phyloP scores from a whole-genome alignment of 2,797 vertebrate genomes.

The Peromyscus nudipes region DNA sequence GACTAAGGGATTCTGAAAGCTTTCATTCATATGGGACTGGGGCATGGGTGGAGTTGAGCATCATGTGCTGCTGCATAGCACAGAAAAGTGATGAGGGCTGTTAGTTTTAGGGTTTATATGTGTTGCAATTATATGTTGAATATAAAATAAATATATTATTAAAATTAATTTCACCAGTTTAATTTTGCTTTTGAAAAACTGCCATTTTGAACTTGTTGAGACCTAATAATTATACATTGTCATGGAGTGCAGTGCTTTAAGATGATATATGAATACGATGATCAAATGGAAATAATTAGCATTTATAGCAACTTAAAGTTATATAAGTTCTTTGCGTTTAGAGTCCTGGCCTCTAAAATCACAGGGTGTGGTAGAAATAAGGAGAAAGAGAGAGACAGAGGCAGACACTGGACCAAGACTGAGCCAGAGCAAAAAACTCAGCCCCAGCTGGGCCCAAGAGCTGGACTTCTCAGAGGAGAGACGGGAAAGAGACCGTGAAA shows the following conservation, averaged over 20 bases:
- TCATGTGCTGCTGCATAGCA: not conserved
- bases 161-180: slow-evolving; percentile 25
- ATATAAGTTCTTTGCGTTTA: not conserved
- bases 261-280: not conserved
- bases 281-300: not conserved
- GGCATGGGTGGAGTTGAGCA: not conserved
- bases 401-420: not conserved
- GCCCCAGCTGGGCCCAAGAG: not conserved
- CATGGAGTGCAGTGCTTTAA: not conserved
- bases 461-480: slow-evolving; percentile 55
- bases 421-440: not conserved
- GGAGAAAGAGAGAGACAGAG: not conserved
- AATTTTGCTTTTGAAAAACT: slow-evolving; percentile 58
- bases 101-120: not conserved
- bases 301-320: not conserved
- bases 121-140: not conserved
- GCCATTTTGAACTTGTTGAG: not conserved
- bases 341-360: not conserved
- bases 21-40: not conserved
- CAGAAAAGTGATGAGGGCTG: not conserved
- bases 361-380: not conserved
- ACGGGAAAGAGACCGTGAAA: slow-evolving; percentile 48
- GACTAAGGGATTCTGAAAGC: not conserved
- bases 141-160: slow-evolving; percentile 1
- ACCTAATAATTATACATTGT: not conserved